A percentile compares a stretch with the other conserved stretches of the same genome.
Evolutionary conservation across 2,797 vertebrate species (phyloP).

Genomic region (Rhynchotus rufescens): DNA sequence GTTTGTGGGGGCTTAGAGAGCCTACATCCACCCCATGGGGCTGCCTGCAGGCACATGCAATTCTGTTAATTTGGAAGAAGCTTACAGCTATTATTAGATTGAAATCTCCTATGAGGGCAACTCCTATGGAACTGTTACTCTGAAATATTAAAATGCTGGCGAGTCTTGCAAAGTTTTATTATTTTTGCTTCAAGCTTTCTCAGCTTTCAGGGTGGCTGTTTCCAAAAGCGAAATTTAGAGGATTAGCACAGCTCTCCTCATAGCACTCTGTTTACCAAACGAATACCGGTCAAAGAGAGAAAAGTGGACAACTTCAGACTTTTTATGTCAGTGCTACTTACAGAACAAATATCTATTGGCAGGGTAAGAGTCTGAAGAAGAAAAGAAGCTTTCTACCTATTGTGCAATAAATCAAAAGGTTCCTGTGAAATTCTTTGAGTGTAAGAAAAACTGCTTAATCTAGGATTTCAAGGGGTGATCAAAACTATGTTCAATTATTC

Average conservation of each 20-base stretch:
- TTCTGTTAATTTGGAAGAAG: conserved; percentile 12
- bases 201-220: conserved; percentile 25
- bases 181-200: conserved; percentile 18
- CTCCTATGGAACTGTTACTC: not conserved
- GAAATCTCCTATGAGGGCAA: not conserved
- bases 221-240: conserved; percentile 7
- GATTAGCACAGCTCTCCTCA: conserved; percentile 14
- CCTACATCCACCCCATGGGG: not conserved
- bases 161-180: not conserved
- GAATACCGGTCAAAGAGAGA: conserved; percentile 44
- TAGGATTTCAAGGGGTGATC: conserved; percentile 59
- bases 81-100: not conserved
- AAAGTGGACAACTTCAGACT: conserved; percentile 63
- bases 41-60: not conserved
- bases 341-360: conserved; percentile 63
- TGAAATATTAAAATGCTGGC: not conserved
- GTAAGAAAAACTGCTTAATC: conserved; percentile 63
- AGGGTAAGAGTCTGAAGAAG: conserved; percentile 43
- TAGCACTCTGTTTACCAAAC: conserved; percentile 34
- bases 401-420: conserved; percentile 70
- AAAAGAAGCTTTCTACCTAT: conserved; percentile 72
- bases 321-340: conserved; percentile 58
- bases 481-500: conserved; percentile 69
- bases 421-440: conserved; percentile 58
- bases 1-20: not conserved